Conservation (phyloP, 2,113 vertebrate genomes). For the Polyodon spathula region DNA sequence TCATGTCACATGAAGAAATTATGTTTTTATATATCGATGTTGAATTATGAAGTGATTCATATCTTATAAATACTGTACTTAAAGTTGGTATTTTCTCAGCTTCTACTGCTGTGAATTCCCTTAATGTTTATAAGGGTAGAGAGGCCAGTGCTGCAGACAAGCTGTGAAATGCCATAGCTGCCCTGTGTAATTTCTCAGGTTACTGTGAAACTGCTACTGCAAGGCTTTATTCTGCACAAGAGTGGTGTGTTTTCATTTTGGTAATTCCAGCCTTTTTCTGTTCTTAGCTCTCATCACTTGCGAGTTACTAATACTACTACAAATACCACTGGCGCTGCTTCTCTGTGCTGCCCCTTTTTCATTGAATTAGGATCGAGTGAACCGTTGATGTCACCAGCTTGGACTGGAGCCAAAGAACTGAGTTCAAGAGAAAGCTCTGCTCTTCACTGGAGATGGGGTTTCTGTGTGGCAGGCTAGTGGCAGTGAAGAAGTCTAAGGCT, state of each 20-base stretch:
- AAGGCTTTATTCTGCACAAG: not conserved
- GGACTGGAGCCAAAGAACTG: conserved; percentile 58
- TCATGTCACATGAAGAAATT: no score
- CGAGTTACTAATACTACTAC: conserved; percentile 35
- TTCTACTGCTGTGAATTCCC: no score
- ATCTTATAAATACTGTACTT: no score
- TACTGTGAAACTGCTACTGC: conserved; percentile 38
- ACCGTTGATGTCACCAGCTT: conserved; percentile 64
- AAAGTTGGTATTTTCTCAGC: no score
- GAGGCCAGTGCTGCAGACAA: conserved; percentile 34
- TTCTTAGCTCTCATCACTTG: conserved; percentile 34
- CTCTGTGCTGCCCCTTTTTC: conserved; percentile 31
- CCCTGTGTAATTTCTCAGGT: conserved; percentile 52
- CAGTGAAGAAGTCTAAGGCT: no score
- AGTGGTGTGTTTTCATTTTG: not conserved
- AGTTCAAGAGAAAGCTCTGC: no score
- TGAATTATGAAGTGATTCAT: no score
- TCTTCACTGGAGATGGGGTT: no score
- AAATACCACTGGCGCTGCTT: conserved; percentile 6
- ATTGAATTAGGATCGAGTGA: conserved; percentile 59
- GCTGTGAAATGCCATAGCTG: conserved; percentile 50
- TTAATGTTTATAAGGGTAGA: no score
- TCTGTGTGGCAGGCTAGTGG: conserved; percentile 23
- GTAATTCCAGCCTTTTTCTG: conserved; percentile 8
- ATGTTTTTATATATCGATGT: no score